Base-by-base conservation (phyloP, 2,113 vertebrate genomes). In the Scartelaos histophorus region DNA sequence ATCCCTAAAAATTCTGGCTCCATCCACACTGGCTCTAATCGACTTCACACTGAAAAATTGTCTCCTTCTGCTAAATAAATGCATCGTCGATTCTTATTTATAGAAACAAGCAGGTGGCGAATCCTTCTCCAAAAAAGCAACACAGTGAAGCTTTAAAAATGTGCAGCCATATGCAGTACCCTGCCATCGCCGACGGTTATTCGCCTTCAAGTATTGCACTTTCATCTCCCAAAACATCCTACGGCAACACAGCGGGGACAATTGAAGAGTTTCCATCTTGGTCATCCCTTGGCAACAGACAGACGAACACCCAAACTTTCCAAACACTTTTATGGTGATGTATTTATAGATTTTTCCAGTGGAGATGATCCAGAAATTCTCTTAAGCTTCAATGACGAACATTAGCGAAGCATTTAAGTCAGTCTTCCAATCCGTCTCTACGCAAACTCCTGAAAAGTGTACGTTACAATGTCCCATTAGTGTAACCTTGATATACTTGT, bases 401-500 rank as follows among this genome's bases (percentile, higher is more conserved):
- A 38, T 13, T 16, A 71, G 53, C 60, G 7, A 35, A 58, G 46
- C 69, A 49, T 38, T 54, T 65, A 46, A 24, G 64, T 60, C 60
- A 74, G 66, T 58, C 58, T 13, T 58, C 51, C 29, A 29, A 3
- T 57, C 10, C 35, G 13, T 29, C 15, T 38, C 21, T 29, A 67
- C 1, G 19, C 22, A 11, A 58, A 67, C 15, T 24, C 46, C 70
- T 29, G 3, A 43, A 34, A 58, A 73, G 60, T 49, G 49, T 34
- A 56, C 66, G 66, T 19, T 29, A 5, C 6, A 25, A 38, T 0
- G 61, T 74, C 38, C 2, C 13, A 12, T 51, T 46, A 54, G 67
- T 82, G 77, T 86, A 68, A 76, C 74, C 82, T 76, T 86, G 71
- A 73, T 72, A 67, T 74, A 11, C 62, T 67, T 69, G 76, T 81